Evolutionary conservation across 2,113 vertebrate species (phyloP), one percentile per base, ranked within the genome.

Genomic region (Myotis lucifugus): DNA sequence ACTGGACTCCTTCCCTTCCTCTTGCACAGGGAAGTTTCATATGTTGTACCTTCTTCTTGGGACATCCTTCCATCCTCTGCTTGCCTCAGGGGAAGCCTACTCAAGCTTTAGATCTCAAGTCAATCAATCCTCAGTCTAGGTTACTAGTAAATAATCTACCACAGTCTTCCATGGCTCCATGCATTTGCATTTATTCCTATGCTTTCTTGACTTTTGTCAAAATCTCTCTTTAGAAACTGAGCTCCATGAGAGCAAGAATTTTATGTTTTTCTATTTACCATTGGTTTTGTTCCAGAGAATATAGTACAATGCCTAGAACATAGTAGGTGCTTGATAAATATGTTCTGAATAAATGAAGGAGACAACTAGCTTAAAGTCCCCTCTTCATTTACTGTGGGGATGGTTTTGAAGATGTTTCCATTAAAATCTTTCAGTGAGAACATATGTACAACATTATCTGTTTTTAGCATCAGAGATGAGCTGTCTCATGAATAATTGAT

Each of bases 401-500:
- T 85, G 19, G 21, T 66, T 92, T 95, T 34, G 14, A 82, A 50
- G 48, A 32, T 88, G 67, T 88, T 90, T 82, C 77, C 37, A 59
- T 74, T 85, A 72, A 91, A 90, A 83, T n/a, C 13, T 61, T 85
- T 91, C 19, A 37, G 3, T n/a, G n/a, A 66, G 66, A 40, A 52
- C 88, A 82, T 11, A 34, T 32, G 0, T 84, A 52, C 56, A 61
- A 70, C 23, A 88, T 76, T 88, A 66, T 79, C 64, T 81, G 56
- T 69, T 82, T 90, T 97, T 34, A 94, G 46, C 54, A 90, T 54
- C 66, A 94, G 82, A 91, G 54, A 77, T 82, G 29, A 88, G 48
- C 14, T 87, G 13, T 70, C 29, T 95, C 70, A 74, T 95, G 54
- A 94, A 88, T 91, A 83, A 82, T 77, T 85, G 77, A 78, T 78